A percentile compares a stretch with the other conserved stretches of the same genome.
These are phyloP conservation scores for Flexamia atlantica DNA, from an alignment of 2,888 invertebrate genomes.

Conservation along the genomic window DNA sequence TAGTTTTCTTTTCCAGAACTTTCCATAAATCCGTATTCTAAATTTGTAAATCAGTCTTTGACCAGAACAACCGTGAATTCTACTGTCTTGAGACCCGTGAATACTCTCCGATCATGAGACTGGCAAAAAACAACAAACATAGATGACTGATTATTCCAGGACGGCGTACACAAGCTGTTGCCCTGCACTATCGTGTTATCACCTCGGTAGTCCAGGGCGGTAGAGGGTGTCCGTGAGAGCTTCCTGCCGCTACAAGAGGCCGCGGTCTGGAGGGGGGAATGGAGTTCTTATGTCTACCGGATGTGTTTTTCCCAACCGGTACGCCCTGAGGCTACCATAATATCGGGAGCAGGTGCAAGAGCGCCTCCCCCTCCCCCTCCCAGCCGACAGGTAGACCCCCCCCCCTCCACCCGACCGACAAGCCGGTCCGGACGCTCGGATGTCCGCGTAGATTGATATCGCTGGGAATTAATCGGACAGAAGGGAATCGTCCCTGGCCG, in stretches of 20 bases:
- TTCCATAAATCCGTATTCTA: too few species aligned
- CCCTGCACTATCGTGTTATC: too few species aligned
- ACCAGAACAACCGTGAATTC: too few species aligned
- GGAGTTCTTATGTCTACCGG: slow-evolving; percentile 56
- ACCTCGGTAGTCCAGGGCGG: neutral
- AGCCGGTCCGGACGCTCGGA: neutral
- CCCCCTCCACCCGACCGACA: neutral
- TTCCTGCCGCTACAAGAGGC: slow-evolving; percentile 24
- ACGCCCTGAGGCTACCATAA: slow-evolving; percentile 44
- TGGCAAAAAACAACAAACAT: too few species aligned
- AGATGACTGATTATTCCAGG: too few species aligned
- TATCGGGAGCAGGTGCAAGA: slow-evolving; percentile 52
- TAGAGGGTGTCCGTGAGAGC: slow-evolving; percentile 37
- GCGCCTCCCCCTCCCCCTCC: neutral
- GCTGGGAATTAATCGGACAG: slow-evolving; percentile 11
- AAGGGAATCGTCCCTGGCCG: neutral
- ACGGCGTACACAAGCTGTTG: neutral
- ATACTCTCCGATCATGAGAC: too few species aligned
- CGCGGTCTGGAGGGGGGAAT: slow-evolving; percentile 40
- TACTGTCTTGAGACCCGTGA: too few species aligned
- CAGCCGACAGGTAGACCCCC: neutral
- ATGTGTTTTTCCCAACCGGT: slow-evolving; percentile 54
- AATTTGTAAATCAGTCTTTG: too few species aligned
- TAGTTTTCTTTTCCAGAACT: too few species aligned
- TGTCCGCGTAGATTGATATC: slow-evolving; percentile 25